Percentiles rank a stretch among this genome's conserved stretches.
Evolutionary conservation across 2,113 vertebrate species (phyloP).

Genomic region (Scopus umbretta): DNA sequence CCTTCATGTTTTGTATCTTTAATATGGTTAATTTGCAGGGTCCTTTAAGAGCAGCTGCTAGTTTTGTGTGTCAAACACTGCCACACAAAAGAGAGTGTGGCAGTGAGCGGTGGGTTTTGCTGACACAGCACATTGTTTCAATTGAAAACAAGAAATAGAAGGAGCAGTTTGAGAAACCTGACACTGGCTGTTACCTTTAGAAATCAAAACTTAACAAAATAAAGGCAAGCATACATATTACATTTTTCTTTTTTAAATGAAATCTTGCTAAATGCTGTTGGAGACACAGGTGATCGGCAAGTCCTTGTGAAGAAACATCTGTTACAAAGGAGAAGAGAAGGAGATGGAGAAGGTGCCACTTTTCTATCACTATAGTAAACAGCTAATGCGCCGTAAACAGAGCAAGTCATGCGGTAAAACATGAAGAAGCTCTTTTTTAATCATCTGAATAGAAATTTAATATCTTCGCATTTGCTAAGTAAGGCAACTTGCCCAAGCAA

Average conservation of each 20-base stretch:
- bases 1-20: constrained; percentile 3
- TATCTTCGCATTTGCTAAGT: constrained; percentile 75
- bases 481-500: constrained; percentile 69
- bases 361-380: constrained; percentile 62
- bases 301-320: constrained; percentile 29
- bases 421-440: constrained; percentile 76
- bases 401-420: constrained; percentile 65
- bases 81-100: constrained; percentile 30
- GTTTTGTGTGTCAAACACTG: constrained; percentile 33
- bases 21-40: background rate
- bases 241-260: background rate
- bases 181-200: constrained; percentile 51
- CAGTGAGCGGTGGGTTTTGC: constrained; percentile 14
- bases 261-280: background rate
- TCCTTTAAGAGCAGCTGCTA: constrained; percentile 54
- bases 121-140: constrained; percentile 45
- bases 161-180: constrained; percentile 43
- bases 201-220: constrained; percentile 29
- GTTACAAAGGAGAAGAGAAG: constrained; percentile 10
- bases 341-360: constrained; percentile 36
- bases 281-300: background rate
- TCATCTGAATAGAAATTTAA: constrained; percentile 79
- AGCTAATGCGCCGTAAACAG: constrained; percentile 61
- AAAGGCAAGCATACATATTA: background rate
- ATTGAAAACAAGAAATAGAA: constrained; percentile 48